Evolutionary conservation across 1,140 invertebrate genomes (phyloP).

Genomic region (Pollicipes pollicipes): DNA sequence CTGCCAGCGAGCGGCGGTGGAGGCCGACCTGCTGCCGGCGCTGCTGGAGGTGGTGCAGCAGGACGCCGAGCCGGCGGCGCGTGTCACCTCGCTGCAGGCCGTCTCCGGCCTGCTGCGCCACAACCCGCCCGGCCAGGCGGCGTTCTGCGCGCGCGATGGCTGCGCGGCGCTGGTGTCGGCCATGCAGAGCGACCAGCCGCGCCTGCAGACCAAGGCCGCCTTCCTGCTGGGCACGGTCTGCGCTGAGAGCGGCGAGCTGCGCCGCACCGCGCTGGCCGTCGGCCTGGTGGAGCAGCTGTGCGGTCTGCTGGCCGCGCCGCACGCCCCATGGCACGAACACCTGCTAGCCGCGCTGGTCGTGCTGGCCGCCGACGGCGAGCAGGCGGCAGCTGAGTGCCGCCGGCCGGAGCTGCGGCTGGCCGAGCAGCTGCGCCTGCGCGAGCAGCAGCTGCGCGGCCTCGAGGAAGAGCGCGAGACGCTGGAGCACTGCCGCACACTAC

Average conservation of each 20-base stretch:
- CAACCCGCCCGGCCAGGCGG: neutral
- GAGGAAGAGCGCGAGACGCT: neutral
- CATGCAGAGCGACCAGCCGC: constrained; percentile 2
- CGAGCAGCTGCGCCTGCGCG: neutral
- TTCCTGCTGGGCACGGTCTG: constrained; percentile 1
- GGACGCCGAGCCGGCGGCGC: neutral
- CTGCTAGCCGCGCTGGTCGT: neutral
- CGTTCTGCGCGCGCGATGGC: neutral
- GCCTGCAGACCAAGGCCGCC: constrained; percentile 3
- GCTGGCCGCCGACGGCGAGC: neutral
- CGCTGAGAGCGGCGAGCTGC: neutral
- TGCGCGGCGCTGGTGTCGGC: neutral
- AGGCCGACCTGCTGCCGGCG: neutral
- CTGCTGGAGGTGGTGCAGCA: neutral
- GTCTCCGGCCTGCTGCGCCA: neutral
- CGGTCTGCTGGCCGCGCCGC: neutral
- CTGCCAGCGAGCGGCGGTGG: neutral
- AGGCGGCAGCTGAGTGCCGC: neutral
- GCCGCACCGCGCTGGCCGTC: neutral
- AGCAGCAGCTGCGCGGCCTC: neutral
- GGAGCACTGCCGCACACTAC: neutral
- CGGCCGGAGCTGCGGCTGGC: neutral
- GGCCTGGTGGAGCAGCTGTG: neutral
- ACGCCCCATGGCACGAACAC: neutral
- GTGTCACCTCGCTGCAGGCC: neutral